phyloP scores from a whole-genome alignment of 2,888 invertebrate genomes.

The Parnassius smintheus region DNA sequence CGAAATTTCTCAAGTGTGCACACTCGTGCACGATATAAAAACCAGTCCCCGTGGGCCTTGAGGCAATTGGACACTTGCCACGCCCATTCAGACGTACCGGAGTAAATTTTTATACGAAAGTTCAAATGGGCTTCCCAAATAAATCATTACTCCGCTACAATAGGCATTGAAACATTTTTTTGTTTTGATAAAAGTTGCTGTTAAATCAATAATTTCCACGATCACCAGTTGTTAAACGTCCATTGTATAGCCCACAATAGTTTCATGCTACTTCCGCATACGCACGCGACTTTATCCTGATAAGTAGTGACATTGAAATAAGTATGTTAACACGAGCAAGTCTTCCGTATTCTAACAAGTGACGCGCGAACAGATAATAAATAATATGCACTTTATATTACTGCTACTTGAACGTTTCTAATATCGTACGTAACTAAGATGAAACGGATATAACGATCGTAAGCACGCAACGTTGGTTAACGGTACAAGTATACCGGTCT shows the following conservation, averaged over 20 bases:
- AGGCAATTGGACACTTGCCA: slow-evolving; percentile 69
- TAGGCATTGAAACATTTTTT: neutral
- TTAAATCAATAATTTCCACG: slow-evolving; percentile 35
- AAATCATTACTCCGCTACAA: neutral
- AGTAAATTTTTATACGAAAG: slow-evolving; percentile 40
- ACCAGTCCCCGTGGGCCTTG: slow-evolving; percentile 67
- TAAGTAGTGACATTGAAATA: slow-evolving; percentile 65
- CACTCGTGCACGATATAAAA: slow-evolving; percentile 64
- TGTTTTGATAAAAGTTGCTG: neutral
- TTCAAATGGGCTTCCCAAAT: slow-evolving; percentile 14
- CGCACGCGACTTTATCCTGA: slow-evolving; percentile 59
- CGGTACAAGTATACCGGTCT: slow-evolving; percentile 57
- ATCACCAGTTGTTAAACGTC: slow-evolving; percentile 57
- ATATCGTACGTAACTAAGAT: slow-evolving; percentile 15
- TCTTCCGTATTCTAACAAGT: slow-evolving; percentile 50
- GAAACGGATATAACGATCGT: slow-evolving; percentile 17
- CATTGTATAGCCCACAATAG: slow-evolving; percentile 45
- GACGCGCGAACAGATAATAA: slow-evolving; percentile 21
- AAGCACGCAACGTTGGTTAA: slow-evolving; percentile 59
- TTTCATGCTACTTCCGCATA: slow-evolving; percentile 63
- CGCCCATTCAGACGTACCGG: slow-evolving; percentile 60
- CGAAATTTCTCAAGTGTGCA: slow-evolving; percentile 65
- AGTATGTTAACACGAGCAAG: slow-evolving; percentile 56
- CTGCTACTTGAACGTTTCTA: slow-evolving; percentile 5
- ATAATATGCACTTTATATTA: slow-evolving; percentile 15